phyloP scores from a whole-genome alignment of 1,140 invertebrate genomes.

The Caenorhabditis remanei region DNA sequence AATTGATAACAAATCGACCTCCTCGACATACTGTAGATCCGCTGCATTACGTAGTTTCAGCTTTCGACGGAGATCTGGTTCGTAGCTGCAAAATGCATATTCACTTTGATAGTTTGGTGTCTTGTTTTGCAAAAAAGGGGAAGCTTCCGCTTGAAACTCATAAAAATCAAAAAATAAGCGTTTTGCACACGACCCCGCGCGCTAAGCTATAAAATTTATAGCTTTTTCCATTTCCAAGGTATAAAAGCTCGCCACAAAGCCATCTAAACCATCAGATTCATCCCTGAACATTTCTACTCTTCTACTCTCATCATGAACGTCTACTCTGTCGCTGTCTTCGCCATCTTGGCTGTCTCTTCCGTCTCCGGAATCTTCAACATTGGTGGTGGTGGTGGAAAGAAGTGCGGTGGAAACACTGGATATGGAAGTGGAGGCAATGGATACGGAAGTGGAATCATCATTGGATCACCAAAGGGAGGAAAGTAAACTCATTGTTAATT shows the following conservation, averaged over 20 bases:
- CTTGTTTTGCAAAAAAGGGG: background rate
- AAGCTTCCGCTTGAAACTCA: background rate
- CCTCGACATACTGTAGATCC: constrained; percentile 95
- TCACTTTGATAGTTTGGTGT: background rate
- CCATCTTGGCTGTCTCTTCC: background rate
- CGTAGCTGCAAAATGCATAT: constrained; percentile 71
- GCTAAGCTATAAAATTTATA: too few species aligned
- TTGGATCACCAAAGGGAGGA: background rate
- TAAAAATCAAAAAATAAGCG: too few species aligned
- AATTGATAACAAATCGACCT: constrained; percentile 88
- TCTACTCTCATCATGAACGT: constrained; percentile 1
- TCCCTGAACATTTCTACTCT: background rate
- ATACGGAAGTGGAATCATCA: constrained; percentile 1
- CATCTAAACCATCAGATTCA: background rate
- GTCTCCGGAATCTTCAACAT: constrained; percentile 7
- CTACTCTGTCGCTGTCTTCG: background rate
- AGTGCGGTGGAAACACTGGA: background rate
- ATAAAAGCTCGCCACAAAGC: background rate
- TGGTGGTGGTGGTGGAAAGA: background rate
- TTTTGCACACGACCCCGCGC: too few species aligned
- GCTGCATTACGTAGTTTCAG: constrained; percentile 83
- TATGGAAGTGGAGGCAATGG: background rate
- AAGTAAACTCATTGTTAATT: background rate
- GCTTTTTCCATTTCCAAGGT: background rate
- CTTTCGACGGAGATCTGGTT: constrained; percentile 72